Evolutionary conservation across 2,113 vertebrate genomes (phyloP).

Genomic region (Orthonyx spaldingii): DNA sequence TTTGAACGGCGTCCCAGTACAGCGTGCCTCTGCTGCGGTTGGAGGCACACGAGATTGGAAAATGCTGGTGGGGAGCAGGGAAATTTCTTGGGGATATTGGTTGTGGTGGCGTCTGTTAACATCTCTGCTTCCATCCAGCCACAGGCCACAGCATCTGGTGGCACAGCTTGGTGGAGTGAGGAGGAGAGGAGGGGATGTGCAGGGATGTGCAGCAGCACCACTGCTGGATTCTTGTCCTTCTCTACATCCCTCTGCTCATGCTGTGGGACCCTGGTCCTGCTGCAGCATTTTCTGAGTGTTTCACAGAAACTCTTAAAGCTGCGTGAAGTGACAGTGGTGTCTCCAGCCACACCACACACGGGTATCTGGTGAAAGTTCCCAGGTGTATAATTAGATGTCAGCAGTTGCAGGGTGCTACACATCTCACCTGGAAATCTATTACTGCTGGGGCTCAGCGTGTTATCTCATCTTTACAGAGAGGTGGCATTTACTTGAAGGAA

Average conservation of each 20-base stretch:
- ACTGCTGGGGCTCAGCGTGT: neutral
- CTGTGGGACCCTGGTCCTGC: neutral
- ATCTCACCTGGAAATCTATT: neutral
- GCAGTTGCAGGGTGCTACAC: neutral
- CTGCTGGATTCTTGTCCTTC: neutral
- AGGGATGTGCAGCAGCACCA: fast-evolving
- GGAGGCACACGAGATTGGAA: neutral
- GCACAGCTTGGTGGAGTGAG: neutral
- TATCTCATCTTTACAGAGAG: neutral
- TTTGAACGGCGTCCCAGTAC: neutral
- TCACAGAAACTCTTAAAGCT: neutral
- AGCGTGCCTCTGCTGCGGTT: fast-evolving
- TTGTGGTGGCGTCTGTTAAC: neutral
- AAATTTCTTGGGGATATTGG: neutral
- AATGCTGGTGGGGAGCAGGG: fast-evolving
- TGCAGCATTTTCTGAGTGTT: neutral
- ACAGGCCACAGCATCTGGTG: too few relatives aligned
- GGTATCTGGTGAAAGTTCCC: neutral
- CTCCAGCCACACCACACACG: fast-evolving
- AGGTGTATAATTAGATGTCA: neutral
- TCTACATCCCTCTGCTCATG: fast-evolving
- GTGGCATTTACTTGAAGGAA: neutral
- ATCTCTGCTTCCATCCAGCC: neutral
- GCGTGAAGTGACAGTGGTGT: neutral
- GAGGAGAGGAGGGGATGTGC: neutral